Evolutionary conservation across 2,888 invertebrate genomes (phyloP).

Genomic region (Fragum fragum): DNA sequence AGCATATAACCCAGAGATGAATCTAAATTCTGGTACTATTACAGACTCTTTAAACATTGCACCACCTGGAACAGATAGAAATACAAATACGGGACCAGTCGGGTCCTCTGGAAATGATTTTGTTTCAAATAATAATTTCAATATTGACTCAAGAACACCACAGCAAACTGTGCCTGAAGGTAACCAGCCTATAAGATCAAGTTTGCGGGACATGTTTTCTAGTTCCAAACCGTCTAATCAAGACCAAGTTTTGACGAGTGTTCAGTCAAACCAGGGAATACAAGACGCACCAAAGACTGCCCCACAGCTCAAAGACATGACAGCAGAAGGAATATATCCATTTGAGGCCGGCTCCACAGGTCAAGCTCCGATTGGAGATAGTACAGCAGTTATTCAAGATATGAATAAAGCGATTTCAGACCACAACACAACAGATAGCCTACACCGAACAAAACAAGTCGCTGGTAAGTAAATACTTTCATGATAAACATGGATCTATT

Average conservation of each 20-base stretch:
- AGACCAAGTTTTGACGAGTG: background rate
- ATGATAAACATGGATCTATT: no score
- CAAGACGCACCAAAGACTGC: background rate
- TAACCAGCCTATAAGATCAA: background rate
- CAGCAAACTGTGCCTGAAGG: no score
- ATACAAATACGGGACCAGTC: background rate
- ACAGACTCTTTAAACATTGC: background rate
- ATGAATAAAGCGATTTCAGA: conserved; percentile 42
- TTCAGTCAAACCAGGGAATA: background rate
- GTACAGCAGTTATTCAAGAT: conserved; percentile 30
- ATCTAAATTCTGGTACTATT: background rate
- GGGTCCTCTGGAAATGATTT: no score
- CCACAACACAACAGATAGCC: conserved; percentile 19
- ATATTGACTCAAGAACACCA: no score
- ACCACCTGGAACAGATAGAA: no score
- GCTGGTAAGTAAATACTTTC: conserved; percentile 4
- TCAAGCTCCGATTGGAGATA: conserved; percentile 40
- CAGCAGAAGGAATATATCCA: conserved; percentile 53
- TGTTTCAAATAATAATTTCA: no score
- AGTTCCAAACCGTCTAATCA: background rate
- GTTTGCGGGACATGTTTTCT: conserved; percentile 20
- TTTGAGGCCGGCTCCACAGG: conserved; percentile 54
- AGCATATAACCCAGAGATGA: background rate
- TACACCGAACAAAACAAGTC: conserved; percentile 40
- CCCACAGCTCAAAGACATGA: conserved; percentile 49